A percentile compares a stretch with the other conserved stretches of the same genome.
These are phyloP conservation scores for Panagrolaimus sp. DNA, from an alignment of 1,140 invertebrate genomes.

Conservation along the genomic window DNA sequence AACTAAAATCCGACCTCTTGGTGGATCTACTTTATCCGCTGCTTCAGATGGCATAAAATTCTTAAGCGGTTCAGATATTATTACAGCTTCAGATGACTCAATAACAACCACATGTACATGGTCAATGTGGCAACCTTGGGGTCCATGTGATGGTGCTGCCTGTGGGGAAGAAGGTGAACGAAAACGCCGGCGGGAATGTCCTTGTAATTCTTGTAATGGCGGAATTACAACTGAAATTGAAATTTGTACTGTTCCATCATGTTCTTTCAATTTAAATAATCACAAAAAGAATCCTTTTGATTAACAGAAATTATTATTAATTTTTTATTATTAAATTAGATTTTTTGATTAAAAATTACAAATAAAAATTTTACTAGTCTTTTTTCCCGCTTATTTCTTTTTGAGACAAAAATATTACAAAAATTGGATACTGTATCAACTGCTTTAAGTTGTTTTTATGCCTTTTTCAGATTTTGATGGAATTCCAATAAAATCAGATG, in stretches of 20 bases:
- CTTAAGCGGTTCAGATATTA: neutral
- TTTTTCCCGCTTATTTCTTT: no score
- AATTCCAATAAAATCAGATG: slow-evolving; percentile 29
- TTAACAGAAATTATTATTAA: neutral
- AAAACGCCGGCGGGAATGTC: neutral
- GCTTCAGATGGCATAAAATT: neutral
- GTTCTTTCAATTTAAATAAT: slow-evolving; percentile 1
- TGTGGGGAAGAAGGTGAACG: slow-evolving; percentile 7
- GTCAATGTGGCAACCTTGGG: neutral
- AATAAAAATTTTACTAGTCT: no score
- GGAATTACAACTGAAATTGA: neutral
- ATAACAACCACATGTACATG: neutral
- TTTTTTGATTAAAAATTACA: no score
- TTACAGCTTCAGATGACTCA: neutral
- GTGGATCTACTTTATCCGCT: neutral
- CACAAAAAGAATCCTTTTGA: slow-evolving; percentile 12
- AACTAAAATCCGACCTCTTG: neutral
- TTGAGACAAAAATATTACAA: no score
- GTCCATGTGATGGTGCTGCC: neutral
- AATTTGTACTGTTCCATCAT: neutral
- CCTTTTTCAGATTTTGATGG: neutral
- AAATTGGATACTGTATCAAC: no score
- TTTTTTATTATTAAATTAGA: no score
- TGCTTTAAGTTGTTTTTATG: no score
- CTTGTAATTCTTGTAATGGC: neutral